A percentile compares a stretch with the other conserved stretches of the same genome.
phyloP scores from a whole-genome alignment of 1,140 invertebrate genomes.

The Paracyclopina nana region DNA sequence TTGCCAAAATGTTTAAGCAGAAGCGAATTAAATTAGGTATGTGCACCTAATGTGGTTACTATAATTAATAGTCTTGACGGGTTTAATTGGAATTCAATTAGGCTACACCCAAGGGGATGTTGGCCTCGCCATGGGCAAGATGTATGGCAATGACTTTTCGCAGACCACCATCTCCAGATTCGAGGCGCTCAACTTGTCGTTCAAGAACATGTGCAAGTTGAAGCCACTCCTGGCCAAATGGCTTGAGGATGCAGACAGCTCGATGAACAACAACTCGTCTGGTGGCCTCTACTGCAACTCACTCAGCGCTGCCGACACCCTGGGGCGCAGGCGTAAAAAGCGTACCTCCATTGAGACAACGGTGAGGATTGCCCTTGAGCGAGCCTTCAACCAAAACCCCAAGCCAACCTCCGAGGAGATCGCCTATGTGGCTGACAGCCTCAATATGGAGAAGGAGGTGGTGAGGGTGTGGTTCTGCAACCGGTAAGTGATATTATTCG shows the following conservation, averaged over 20 bases:
- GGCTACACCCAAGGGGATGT: conserved; percentile 98
- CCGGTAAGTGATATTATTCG: conserved; percentile 22
- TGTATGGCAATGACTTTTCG: conserved; percentile 96
- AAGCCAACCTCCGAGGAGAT: conserved; percentile 96
- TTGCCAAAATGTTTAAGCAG: conserved; percentile 91
- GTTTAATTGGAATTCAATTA: conserved; percentile 23
- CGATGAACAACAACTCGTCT: neutral
- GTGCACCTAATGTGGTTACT: conserved; percentile 3
- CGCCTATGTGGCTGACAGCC: conserved; percentile 63
- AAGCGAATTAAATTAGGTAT: conserved; percentile 72
- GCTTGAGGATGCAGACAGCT: conserved; percentile 49
- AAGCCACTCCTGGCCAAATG: conserved; percentile 93
- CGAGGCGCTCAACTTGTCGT: conserved; percentile 91
- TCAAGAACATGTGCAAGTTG: conserved; percentile 99
- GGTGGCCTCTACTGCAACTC: conserved; percentile 17
- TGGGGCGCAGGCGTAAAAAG: conserved; percentile 77
- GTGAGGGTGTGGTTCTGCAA: conserved; percentile 94
- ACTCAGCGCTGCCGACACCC: conserved; percentile 21
- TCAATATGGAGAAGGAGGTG: conserved; percentile 94
- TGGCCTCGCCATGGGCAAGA: conserved; percentile 89
- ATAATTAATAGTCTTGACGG: neutral
- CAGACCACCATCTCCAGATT: conserved; percentile 97
- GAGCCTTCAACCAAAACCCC: conserved; percentile 79
- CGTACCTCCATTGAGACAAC: conserved; percentile 90
- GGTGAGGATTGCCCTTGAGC: conserved; percentile 75